Percentiles rank a stretch among this genome's conserved stretches.
These are phyloP conservation scores for Cyphomyrus plagiostoma DNA, from an alignment of 2,113 vertebrate genomes.

Conservation along the genomic window DNA sequence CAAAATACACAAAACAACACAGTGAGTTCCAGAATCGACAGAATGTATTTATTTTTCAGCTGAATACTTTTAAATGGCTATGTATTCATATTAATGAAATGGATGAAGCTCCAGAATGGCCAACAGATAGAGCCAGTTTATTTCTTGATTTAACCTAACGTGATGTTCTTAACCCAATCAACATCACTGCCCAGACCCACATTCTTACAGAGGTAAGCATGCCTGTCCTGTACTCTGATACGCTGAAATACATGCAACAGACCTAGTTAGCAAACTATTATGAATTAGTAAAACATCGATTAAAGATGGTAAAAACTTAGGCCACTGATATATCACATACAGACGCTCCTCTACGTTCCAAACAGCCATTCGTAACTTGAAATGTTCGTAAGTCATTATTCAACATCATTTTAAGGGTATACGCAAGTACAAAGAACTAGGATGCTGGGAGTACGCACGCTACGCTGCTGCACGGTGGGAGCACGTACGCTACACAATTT, in stretches of 20 bases:
- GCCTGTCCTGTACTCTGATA: neutral
- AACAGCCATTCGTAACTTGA: too few species aligned
- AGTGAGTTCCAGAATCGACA: neutral
- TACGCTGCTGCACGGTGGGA: too few species aligned
- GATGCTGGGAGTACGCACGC: too few species aligned
- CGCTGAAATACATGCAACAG: neutral
- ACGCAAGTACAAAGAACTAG: too few species aligned
- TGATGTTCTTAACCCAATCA: neutral
- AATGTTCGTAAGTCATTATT: too few species aligned
- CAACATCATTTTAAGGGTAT: too few species aligned
- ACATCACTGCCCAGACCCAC: neutral
- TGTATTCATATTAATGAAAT: neutral
- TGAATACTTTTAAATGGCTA: neutral
- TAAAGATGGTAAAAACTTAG: neutral
- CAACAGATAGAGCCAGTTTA: neutral
- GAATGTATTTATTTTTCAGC: neutral
- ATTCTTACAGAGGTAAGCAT: neutral
- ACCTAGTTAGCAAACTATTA: neutral
- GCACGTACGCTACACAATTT: too few species aligned
- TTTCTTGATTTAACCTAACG: neutral
- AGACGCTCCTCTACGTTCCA: too few species aligned
- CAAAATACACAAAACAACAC: neutral
- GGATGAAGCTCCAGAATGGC: neutral
- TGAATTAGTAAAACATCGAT: neutral
- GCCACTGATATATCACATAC: neutral